Base-by-base conservation (phyloP, 2,888 invertebrate species). In the Thecocarcelia acutangulata region DNA sequence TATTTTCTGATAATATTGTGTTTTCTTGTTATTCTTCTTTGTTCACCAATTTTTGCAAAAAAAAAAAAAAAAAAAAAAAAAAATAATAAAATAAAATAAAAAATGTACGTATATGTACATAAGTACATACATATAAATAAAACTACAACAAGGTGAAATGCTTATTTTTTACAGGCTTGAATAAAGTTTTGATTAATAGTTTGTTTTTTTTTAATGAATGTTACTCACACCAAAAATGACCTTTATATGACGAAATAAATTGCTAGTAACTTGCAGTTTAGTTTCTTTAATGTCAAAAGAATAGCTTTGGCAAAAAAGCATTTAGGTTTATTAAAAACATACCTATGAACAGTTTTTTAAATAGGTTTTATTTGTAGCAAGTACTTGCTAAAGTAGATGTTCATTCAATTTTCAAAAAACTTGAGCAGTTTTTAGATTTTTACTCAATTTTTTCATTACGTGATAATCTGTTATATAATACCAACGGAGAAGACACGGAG, bases 71-170 rank as follows among this genome's bases (percentile, higher is more conserved):
- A 33, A 24, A 46, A 28, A 24, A n/a, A n/a, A n/a, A n/a, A n/a
- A n/a, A n/a, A n/a, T n/a, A n/a, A n/a, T n/a, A n/a, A n/a, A n/a
- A n/a, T n/a, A n/a, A n/a, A n/a, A n/a, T n/a, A n/a, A n/a, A n/a
- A n/a, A n/a, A n/a, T n/a, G n/a, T n/a, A n/a, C n/a, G n/a, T n/a
- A n/a, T n/a, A n/a, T n/a, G n/a, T n/a, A n/a, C n/a, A n/a, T 15
- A 15, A 33, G 24, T n/a, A 52, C 21, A 52, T n/a, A 12, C 40
- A 52, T 63, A 21, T 9, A 37, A 52, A 52, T 15, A 64, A 73
- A 73, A 73, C 21, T 61, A 13, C 70, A 78, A 58, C 63, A 78
- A 78, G 77, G 70, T 72, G 58, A 72, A 78, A 50, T 64, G 63
- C 28, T 69, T 52, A 52, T 44, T 69, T 75, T 40, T 40, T 61